Percentiles rank a stretch among this genome's conserved stretches.
Conservation (phyloP, 2,113 vertebrate genomes). For the Eonycteris spelaea region DNA sequence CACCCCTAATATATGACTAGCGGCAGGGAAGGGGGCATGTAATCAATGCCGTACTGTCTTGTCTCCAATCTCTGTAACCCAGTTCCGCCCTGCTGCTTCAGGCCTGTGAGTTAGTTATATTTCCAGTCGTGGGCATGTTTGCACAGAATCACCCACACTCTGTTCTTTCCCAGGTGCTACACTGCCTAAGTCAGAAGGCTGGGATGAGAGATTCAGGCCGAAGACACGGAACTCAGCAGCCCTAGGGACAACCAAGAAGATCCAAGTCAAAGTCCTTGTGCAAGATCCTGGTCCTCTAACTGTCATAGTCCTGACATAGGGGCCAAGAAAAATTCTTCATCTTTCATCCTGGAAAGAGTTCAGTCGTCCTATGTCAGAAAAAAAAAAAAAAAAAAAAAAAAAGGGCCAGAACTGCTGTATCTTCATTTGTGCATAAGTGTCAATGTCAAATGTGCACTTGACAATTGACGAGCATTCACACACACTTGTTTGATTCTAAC, state of each 20-base stretch:
- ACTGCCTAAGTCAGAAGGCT: background rate
- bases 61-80: rapidly evolving
- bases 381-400: no score
- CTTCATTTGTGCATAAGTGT: background rate
- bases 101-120: background rate
- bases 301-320: background rate
- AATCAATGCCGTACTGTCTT: background rate
- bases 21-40: background rate
- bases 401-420: background rate
- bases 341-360: background rate
- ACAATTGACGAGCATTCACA: background rate
- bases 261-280: no score
- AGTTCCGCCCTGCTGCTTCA: background rate
- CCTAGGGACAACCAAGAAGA: background rate
- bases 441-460: background rate
- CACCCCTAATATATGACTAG: background rate
- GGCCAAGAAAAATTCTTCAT: background rate
- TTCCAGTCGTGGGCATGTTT: background rate
- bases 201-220: background rate
- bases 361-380: background rate
- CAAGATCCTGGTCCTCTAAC: rapidly evolving
- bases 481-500: background rate
- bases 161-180: background rate
- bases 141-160: background rate
- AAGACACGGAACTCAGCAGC: rapidly evolving